These are phyloP conservation scores for Ichneumoninae sp. DNA, from an alignment of 2,888 invertebrate species.

Conservation along the genomic window DNA sequence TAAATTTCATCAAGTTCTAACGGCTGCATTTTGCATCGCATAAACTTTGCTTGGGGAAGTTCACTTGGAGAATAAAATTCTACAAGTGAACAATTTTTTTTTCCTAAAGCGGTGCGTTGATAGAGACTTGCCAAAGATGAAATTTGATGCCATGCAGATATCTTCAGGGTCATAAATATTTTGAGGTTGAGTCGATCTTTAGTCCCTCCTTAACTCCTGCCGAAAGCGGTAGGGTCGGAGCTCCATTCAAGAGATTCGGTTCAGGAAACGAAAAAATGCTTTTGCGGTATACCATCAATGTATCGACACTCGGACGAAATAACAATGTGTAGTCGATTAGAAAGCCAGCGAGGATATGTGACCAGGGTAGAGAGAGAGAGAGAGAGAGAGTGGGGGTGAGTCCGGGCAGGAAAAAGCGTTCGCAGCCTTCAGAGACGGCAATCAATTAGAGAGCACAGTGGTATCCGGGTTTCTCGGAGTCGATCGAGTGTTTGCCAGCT, in stretches of 20 bases:
- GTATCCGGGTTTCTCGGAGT: slow-evolving; percentile 62
- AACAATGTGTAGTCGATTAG: background rate
- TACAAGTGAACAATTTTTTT: no score
- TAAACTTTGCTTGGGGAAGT: no score
- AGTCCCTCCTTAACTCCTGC: background rate
- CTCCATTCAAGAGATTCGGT: no score
- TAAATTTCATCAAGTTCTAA: no score
- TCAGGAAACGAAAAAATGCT: background rate
- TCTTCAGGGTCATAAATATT: no score
- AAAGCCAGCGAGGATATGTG: slow-evolving; percentile 2
- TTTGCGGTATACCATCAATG: background rate
- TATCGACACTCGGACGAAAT: background rate
- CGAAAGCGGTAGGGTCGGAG: no score
- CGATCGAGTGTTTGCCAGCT: slow-evolving; percentile 77
- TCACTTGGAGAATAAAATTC: no score
- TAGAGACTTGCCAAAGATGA: no score
- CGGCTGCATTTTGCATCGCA: no score
- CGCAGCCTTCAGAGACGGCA: slow-evolving; percentile 70
- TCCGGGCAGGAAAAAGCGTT: slow-evolving; percentile 4
- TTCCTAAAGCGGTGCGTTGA: no score
- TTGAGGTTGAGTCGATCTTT: no score
- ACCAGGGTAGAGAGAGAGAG: background rate
- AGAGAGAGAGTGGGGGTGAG: slow-evolving; percentile 12
- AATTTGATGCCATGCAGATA: no score
- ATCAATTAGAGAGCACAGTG: slow-evolving; percentile 76